Conservation (phyloP, 2,797 vertebrate genomes). For the Anguilla pacifica region DNA sequence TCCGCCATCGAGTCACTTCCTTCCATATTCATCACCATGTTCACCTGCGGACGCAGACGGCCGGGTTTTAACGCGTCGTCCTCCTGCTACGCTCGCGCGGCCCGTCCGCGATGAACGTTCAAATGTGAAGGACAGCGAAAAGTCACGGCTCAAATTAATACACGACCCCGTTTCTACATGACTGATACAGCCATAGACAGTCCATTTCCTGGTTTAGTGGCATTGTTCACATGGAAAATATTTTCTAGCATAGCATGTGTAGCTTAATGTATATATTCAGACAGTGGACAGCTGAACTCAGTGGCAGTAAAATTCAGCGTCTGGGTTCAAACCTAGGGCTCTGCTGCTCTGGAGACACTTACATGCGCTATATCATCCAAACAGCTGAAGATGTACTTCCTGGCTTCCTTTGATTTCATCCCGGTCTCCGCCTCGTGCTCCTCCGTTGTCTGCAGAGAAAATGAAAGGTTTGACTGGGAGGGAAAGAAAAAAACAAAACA, state of each 20-base stretch:
- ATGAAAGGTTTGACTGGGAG: constrained; percentile 17
- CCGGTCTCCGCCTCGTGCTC: constrained; percentile 96
- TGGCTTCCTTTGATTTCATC: constrained; percentile 99
- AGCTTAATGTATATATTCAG: neutral
- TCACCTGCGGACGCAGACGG: constrained; percentile 77
- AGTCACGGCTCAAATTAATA: neutral
- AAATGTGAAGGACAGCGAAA: neutral
- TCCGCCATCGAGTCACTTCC: constrained; percentile 94
- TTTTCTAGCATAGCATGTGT: neutral
- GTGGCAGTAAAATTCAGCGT: neutral
- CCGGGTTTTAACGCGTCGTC: neutral
- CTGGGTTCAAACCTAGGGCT: neutral
- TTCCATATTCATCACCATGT: constrained; percentile 98
- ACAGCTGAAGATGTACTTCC: constrained; percentile 99
- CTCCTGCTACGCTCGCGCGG: neutral
- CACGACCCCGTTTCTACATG: neutral
- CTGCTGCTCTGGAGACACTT: constrained; percentile 61
- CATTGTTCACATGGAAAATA: neutral
- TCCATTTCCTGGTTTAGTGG: neutral
- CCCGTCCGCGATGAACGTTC: neutral
- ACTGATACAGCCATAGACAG: neutral
- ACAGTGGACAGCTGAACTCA: neutral
- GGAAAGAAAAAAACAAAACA: neutral
- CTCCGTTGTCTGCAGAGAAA: constrained; percentile 84
- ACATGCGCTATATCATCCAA: constrained; percentile 98